These are phyloP conservation scores for Berghia stephanieae DNA, from an alignment of 1,140 invertebrate genomes.

Conservation along the genomic window DNA sequence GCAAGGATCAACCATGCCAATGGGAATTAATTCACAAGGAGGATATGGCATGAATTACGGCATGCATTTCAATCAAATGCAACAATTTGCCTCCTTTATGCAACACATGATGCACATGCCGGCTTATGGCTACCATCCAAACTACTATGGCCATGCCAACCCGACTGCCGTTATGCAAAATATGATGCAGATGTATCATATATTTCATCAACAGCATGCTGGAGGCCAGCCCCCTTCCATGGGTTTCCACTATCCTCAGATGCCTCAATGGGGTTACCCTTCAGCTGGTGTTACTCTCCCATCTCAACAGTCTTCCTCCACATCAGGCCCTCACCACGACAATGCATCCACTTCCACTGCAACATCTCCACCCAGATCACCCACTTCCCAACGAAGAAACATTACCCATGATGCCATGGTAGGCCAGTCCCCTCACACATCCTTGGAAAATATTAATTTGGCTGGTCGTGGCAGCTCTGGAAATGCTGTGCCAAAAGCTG, in stretches of 20 bases:
- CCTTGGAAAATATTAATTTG: constrained; percentile 21
- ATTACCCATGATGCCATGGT: constrained; percentile 10
- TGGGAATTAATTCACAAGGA: no score
- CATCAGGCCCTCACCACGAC: no score
- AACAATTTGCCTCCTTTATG: constrained; percentile 13
- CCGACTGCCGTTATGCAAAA: constrained; percentile 12
- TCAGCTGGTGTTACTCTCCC: background rate
- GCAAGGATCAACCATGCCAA: no score
- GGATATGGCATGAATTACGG: constrained; percentile 20
- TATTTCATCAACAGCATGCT: constrained; percentile 25
- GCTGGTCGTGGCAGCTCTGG: no score
- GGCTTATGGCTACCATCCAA: constrained; percentile 17
- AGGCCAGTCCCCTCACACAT: constrained; percentile 21
- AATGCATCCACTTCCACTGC: background rate
- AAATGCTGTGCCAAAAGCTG: background rate
- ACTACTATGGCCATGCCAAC: constrained; percentile 20
- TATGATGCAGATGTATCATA: constrained; percentile 30
- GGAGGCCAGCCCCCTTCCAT: constrained; percentile 9
- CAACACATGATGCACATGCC: constrained; percentile 29
- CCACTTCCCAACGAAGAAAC: constrained; percentile 22
- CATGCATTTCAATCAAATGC: constrained; percentile 24
- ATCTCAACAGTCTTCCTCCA: constrained; percentile 29
- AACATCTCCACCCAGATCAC: constrained; percentile 29
- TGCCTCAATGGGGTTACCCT: constrained; percentile 16
- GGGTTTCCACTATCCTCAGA: constrained; percentile 10